Percentiles rank a stretch among this genome's conserved stretches.
These are phyloP conservation scores for Volucella zonaria DNA, from an alignment of 2,888 invertebrate genomes.

Conservation along the genomic window DNA sequence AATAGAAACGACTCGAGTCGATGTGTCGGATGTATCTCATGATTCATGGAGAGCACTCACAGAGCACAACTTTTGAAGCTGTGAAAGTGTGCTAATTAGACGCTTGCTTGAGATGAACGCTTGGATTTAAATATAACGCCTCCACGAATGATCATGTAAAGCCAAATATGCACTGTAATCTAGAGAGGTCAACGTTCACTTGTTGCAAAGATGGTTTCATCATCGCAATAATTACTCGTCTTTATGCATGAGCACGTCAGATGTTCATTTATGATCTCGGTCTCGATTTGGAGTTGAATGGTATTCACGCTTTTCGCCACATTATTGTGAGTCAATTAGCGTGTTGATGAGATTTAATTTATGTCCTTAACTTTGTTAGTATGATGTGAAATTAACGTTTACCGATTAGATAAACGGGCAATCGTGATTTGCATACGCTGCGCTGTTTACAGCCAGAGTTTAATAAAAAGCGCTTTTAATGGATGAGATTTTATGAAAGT, in stretches of 20 bases:
- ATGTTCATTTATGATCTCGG: not conserved
- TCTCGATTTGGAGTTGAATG: not conserved
- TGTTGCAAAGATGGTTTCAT: not conserved
- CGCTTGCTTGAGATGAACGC: not conserved
- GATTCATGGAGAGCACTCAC: not conserved
- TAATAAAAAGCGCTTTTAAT: no score
- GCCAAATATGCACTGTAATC: constrained; percentile 6
- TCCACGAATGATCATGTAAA: constrained; percentile 4
- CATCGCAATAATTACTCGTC: not conserved
- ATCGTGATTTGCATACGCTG: no score
- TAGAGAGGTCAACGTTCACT: constrained; percentile 37
- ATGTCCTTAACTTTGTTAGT: constrained; percentile 24
- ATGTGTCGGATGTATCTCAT: constrained; percentile 10
- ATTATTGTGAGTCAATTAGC: constrained; percentile 26
- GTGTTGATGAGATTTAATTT: constrained; percentile 15
- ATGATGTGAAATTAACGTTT: not conserved
- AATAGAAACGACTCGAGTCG: constrained; percentile 9
- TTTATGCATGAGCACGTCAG: constrained; percentile 10
- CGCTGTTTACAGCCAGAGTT: no score
- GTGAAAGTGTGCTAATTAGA: constrained; percentile 34
- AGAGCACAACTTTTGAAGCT: not conserved
- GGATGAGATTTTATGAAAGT: no score
- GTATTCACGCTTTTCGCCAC: not conserved
- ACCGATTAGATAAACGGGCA: not conserved
- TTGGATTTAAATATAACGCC: constrained; percentile 9